Evolutionary conservation across 2,113 vertebrate genomes (phyloP).

Genomic region (Pionites leucogaster): DNA sequence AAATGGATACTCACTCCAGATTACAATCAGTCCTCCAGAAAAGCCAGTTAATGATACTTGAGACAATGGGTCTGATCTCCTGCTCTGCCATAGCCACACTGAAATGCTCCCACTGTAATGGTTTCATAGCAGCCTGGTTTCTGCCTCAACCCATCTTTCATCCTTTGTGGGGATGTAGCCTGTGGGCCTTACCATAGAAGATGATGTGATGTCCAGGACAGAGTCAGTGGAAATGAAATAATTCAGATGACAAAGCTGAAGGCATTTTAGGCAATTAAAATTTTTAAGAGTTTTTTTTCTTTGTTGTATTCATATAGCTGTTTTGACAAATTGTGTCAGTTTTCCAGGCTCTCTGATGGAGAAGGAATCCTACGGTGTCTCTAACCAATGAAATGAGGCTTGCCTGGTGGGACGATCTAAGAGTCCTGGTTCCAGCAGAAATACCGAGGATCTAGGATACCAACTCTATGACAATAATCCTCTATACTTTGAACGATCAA

Average conservation of each 20-base stretch:
- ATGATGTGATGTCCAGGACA: not conserved
- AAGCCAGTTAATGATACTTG: slow-evolving; percentile 52
- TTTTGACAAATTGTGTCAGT: not conserved
- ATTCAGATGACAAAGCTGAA: not conserved
- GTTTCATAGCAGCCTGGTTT: not conserved
- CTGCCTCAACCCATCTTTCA: not conserved
- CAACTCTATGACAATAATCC: not conserved
- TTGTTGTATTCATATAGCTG: not conserved
- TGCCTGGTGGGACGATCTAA: not conserved
- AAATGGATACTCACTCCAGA: slow-evolving; percentile 44
- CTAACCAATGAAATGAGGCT: not conserved
- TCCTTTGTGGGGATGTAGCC: not conserved
- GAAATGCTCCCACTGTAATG: not conserved
- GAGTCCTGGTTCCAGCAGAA: not conserved
- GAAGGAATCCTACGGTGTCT: not conserved
- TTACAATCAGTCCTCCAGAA: slow-evolving; percentile 31
- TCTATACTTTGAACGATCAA: not conserved
- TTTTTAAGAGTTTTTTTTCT: not conserved
- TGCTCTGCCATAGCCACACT: not conserved
- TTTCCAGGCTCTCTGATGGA: not conserved
- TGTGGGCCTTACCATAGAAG: not conserved
- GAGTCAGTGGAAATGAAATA: not conserved
- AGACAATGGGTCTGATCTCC: slow-evolving; percentile 26
- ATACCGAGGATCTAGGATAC: not conserved
- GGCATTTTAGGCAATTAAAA: not conserved